phyloP scores from a whole-genome alignment of 1,140 invertebrate genomes.

The Leptopilina clavipes region DNA sequence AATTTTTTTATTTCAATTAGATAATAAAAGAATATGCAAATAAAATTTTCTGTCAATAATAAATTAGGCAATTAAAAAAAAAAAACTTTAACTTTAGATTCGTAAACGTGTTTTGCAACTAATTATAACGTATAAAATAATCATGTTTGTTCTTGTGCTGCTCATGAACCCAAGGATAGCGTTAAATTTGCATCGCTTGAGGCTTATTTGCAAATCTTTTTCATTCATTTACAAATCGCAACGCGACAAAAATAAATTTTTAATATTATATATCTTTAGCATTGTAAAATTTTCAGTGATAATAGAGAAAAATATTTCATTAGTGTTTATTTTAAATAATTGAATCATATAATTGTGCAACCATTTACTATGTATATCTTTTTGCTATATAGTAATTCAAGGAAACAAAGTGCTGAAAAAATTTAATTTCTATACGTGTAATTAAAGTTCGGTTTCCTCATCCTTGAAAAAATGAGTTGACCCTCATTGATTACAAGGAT shows the following conservation, averaged over 20 bases:
- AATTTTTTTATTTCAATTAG: too few relatives aligned
- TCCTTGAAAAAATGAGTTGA: conserved; percentile 14
- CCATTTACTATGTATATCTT: neutral
- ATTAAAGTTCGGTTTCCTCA: neutral
- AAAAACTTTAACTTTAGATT: neutral
- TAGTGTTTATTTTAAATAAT: neutral
- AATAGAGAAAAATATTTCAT: too few relatives aligned
- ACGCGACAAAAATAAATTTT: conserved; percentile 12
- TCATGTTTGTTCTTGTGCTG: conserved; percentile 50
- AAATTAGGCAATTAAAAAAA: too few relatives aligned
- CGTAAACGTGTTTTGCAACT: neutral
- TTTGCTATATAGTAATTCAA: neutral
- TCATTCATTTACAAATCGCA: neutral
- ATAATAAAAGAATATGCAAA: too few relatives aligned
- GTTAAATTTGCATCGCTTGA: conserved; percentile 54
- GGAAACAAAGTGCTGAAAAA: neutral
- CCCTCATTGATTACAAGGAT: conserved; percentile 9
- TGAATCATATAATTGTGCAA: conserved; percentile 11
- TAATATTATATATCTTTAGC: neutral
- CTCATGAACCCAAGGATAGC: conserved; percentile 51
- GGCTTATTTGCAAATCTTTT: conserved; percentile 46
- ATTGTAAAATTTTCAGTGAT: too few relatives aligned
- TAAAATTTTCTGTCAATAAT: too few relatives aligned
- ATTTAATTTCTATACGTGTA: neutral
- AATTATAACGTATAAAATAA: conserved; percentile 46